Evolutionary conservation across 2,888 invertebrate genomes (phyloP).

Genomic region (Clusia tigrina): DNA sequence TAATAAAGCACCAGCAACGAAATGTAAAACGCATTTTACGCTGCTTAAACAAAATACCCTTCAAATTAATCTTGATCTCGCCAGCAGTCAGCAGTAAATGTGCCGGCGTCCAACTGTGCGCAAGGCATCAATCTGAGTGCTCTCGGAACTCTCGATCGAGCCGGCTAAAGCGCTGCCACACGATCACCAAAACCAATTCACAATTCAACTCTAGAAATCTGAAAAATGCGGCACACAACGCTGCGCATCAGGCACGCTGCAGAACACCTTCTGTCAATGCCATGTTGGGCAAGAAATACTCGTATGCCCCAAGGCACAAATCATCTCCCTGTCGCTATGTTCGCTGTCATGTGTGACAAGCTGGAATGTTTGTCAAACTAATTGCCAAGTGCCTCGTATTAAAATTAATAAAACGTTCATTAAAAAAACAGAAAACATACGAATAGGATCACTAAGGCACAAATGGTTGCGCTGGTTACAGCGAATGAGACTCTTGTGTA

Average conservation of each 20-base stretch:
- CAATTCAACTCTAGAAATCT: background rate
- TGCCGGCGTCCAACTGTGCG: conserved; percentile 47
- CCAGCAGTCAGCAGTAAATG: conserved; percentile 42
- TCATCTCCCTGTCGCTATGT: conserved; percentile 38
- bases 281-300: conserved; percentile 13
- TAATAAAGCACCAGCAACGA: conserved; percentile 33
- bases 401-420: background rate
- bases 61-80: conserved; percentile 17
- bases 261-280: conserved; percentile 30
- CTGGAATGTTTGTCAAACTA: conserved; percentile 36
- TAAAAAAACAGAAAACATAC: too few species aligned
- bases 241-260: background rate
- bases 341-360: conserved; percentile 39
- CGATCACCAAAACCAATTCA: too few species aligned
- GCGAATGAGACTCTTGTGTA: too few species aligned
- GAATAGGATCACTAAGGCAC: too few species aligned
- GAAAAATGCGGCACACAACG: background rate
- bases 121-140: conserved; percentile 48
- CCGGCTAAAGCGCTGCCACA: too few species aligned
- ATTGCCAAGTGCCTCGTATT: background rate
- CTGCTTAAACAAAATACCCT: conserved; percentile 8
- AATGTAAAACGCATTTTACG: background rate
- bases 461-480: too few species aligned
- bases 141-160: background rate
- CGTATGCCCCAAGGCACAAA: conserved; percentile 35